Evolutionary conservation across 2,797 vertebrate genomes (phyloP), one percentile per base, ranked within the genome.

Genomic region (Emydoidea blandingii): DNA sequence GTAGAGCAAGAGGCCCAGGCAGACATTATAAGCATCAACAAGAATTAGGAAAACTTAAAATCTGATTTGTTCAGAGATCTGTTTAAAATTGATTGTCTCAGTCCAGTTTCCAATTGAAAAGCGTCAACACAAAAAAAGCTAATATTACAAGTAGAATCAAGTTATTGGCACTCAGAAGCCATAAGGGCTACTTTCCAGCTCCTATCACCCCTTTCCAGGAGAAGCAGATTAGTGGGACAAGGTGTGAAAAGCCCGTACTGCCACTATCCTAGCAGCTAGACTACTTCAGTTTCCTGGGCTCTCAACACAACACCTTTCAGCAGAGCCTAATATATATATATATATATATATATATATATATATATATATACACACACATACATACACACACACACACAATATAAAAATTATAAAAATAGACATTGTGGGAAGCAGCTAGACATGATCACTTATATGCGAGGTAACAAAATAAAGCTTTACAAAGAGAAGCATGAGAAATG

Each of bases 71-170:
- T n/a, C 4, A 5, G 14, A 37, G 68, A 88, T 47, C 50, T 68
- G 89, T 57, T n/a, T 59, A 65, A 96, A 96, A 65, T 76, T 14
- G 41, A 76, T 44, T 89, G 62, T 15, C 47, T 86, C 83, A 34
- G 49, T 7, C 88, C 79, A 93, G 49, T 37, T 62, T n/a, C 65
- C 83, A 54, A 57, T 34, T 29, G 86, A 81, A 59, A 93, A 85
- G 76, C 31, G 59, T 62, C 89, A 49, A 57, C 27, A 34, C 5
- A 11, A 0, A 0, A 27, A 37, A 57, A 82, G 62, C 27, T 0
- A 3, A 37, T 84, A 4, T 12, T 34, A 8, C 1, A 81, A 68
- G 62, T 81, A 37, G 21, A 57, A 72, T 21, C 50, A 72, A 83
- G 56, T 10, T 1, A 5, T 31, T 25, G 12, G 0, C 23, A 52